A percentile compares a stretch with the other conserved stretches of the same genome.
Evolutionary conservation across 2,797 vertebrate genomes (phyloP).

Genomic region (Netta rufina): DNA sequence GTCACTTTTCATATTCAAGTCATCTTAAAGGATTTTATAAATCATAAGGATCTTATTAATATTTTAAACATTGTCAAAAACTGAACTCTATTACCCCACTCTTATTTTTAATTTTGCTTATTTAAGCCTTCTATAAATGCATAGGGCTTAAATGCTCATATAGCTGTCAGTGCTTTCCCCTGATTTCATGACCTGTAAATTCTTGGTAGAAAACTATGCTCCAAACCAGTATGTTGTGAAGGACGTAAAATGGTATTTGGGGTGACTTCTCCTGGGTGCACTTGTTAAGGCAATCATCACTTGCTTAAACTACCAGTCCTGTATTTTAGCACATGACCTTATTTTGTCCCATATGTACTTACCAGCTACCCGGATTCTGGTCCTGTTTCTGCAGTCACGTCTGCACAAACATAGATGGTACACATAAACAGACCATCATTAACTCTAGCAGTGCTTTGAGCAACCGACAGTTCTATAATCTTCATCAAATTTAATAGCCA

Average conservation of each 20-base stretch:
- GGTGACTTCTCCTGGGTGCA: not conserved
- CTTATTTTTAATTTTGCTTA: constrained; percentile 38
- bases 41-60: not conserved
- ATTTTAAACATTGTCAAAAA: constrained; percentile 8
- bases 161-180: constrained; percentile 38
- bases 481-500: constrained; percentile 46
- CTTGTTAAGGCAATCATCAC: not conserved
- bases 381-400: not conserved
- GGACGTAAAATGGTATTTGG: not conserved
- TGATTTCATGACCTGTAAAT: constrained; percentile 36
- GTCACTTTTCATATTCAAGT: constrained; percentile 14
- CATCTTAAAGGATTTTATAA: constrained; percentile 20
- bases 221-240: not conserved
- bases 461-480: not conserved
- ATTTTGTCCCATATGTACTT: not conserved
- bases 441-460: not conserved
- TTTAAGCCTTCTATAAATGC: constrained; percentile 33
- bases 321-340: not conserved
- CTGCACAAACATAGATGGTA: not conserved
- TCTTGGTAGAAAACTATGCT: not conserved
- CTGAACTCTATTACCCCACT: not conserved
- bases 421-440: not conserved
- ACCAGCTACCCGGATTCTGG: not conserved
- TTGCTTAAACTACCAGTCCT: not conserved
- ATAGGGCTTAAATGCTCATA: not conserved